Evolutionary conservation across 1,140 invertebrate genomes (phyloP).

Genomic region (Pristionchus pacificus): DNA sequence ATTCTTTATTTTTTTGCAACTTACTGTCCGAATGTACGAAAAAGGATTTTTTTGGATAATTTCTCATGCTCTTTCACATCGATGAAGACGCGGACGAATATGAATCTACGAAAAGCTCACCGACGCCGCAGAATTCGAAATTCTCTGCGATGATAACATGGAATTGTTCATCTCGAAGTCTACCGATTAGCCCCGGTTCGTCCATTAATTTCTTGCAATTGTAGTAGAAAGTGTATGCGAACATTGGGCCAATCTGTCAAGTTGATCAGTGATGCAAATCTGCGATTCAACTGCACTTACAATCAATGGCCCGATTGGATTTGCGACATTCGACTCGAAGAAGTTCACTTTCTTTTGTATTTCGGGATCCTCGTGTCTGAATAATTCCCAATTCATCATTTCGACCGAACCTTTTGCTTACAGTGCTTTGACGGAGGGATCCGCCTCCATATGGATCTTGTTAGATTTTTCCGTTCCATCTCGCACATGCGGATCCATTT

Average conservation of each 20-base stretch:
- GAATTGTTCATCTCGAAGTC: not conserved
- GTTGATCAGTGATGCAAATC: not conserved
- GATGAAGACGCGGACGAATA: no score
- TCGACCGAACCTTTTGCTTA: not conserved
- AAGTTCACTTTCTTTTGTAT: not conserved
- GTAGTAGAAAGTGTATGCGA: not conserved
- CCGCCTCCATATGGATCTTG: not conserved
- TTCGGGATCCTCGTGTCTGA: not conserved
- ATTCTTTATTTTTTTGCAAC: no score
- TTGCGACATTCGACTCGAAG: not conserved
- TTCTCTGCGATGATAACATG: not conserved
- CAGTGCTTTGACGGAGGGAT: not conserved
- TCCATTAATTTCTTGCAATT: not conserved
- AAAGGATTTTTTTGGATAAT: no score
- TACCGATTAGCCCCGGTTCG: not conserved
- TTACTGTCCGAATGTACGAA: no score
- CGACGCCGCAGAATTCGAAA: not conserved
- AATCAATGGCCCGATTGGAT: not conserved
- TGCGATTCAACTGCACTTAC: not conserved
- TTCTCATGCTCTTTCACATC: no score
- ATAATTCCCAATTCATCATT: not conserved
- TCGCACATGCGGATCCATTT: not conserved
- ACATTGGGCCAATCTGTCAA: not conserved
- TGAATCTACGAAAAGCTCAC: no score
- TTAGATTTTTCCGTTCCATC: not conserved